Base-by-base conservation (phyloP, 1,140 invertebrate species). In the Wiebesia pumilae region DNA sequence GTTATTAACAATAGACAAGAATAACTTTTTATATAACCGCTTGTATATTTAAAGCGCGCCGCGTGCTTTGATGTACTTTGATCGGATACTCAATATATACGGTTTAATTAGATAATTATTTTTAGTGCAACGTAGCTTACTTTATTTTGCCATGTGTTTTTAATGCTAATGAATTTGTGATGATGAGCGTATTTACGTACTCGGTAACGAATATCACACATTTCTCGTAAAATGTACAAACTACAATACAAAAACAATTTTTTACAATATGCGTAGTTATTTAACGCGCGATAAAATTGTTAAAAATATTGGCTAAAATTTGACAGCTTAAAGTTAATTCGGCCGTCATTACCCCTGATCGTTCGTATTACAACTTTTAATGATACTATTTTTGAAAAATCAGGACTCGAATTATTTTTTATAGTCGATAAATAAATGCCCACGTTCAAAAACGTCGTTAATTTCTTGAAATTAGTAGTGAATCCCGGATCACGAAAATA, bases 391-490 rank as follows among this genome's bases (percentile, higher is more conserved):
- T 47, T 62, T 77, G 51, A 84, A 77, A 77, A 43, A 84, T 84
- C 54, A 38, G n/a, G n/a, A 27, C 82, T 30, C 51, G n/a, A 65
- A 73, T 83, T 83, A 73, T n/a, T 14, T 73, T 83, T 83, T 77
- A 77, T 65, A 77, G 69, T 27, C 69, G 35, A 62, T 83, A 40
- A 83, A 75, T 83, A 75, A 54, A 71, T 73, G 38, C 62, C 40
- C 21, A 58, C 81, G 58, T 47, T 69, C 65, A 82, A 54, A 73
- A 54, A 30, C 43, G 4, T n/a, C 62, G 27, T 83, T 73, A 83
- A 83, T 83, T 71, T 73, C 33, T 19, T 38, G 47, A 83, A 73
- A 54, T 83, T 71, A 24, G 38, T 67, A 51, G 21, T 16, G 33
- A 35, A 58, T 12, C n/a, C 16, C 30, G 65, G 24, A 47, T 0